These are phyloP conservation scores for Diploscapter pachys DNA, from an alignment of 1,140 invertebrate species.

Conservation along the genomic window DNA sequence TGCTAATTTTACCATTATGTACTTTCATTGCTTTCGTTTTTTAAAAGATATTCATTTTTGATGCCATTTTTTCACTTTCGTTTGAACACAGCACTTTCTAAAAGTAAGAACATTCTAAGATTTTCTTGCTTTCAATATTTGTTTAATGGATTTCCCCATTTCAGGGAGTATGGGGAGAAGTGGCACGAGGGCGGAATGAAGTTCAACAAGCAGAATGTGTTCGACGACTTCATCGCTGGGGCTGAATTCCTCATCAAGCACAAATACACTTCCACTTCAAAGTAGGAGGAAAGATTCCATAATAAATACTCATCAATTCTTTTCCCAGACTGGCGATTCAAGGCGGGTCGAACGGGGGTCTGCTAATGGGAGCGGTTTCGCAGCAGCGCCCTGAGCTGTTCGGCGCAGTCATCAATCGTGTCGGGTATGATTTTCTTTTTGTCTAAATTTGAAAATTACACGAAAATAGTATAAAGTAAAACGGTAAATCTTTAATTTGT, in stretches of 20 bases:
- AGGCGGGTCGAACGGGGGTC: slow-evolving; percentile 92
- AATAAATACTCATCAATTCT: slow-evolving; percentile 6
- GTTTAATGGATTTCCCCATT: slow-evolving; percentile 30
- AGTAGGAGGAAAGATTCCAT: background rate
- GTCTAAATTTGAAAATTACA: background rate
- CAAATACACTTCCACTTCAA: slow-evolving; percentile 72
- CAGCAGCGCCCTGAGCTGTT: slow-evolving; percentile 94
- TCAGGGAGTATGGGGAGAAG: slow-evolving; percentile 88
- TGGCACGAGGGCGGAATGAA: slow-evolving; percentile 92
- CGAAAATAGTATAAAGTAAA: too few species aligned
- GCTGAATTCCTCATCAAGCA: slow-evolving; percentile 82
- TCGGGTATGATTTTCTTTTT: slow-evolving; percentile 70
- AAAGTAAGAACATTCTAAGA: too few species aligned
- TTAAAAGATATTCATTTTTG: background rate
- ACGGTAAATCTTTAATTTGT: too few species aligned
- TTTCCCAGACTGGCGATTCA: slow-evolving; percentile 72
- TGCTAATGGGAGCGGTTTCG: slow-evolving; percentile 79
- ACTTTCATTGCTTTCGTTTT: too few species aligned
- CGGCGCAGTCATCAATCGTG: slow-evolving; percentile 82
- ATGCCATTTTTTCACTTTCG: too few species aligned
- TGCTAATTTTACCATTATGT: too few species aligned
- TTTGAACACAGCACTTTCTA: too few species aligned
- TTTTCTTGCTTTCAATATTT: too few species aligned
- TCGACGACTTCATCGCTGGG: slow-evolving; percentile 90
- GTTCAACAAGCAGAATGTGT: slow-evolving; percentile 92